These are phyloP conservation scores for Drosophila birchii DNA, from an alignment of 2,888 invertebrate genomes.

Conservation along the genomic window DNA sequence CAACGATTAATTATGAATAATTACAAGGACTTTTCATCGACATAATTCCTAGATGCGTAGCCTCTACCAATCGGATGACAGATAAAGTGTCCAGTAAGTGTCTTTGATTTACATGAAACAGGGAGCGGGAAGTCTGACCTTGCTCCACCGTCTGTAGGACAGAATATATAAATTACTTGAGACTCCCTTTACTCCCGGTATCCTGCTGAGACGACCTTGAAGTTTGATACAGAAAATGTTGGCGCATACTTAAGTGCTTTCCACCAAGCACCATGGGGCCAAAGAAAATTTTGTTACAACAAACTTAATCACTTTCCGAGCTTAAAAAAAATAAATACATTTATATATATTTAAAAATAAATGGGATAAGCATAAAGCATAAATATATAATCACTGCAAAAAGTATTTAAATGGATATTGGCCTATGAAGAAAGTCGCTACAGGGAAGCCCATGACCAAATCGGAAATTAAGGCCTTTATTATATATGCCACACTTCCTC, in stretches of 20 bases:
- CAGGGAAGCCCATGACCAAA: not conserved
- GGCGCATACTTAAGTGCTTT: slow-evolving; percentile 56
- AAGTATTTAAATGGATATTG: not conserved
- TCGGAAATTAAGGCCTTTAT: slow-evolving; percentile 42
- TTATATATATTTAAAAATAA: too few relatives aligned
- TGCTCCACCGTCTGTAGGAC: slow-evolving; percentile 12
- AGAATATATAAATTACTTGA: slow-evolving; percentile 47
- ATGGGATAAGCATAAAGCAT: too few relatives aligned
- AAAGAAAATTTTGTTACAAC: not conserved
- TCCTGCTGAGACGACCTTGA: slow-evolving; percentile 20
- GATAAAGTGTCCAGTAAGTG: slow-evolving; percentile 30
- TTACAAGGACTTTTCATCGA: slow-evolving; percentile 12
- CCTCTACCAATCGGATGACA: slow-evolving; percentile 8
- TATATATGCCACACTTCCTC: slow-evolving; percentile 2
- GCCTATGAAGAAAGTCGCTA: too few relatives aligned
- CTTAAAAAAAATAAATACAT: not conserved
- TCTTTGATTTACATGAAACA: slow-evolving; percentile 38
- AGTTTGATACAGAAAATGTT: slow-evolving; percentile 45
- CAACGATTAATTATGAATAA: slow-evolving; percentile 2
- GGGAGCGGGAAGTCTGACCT: slow-evolving; percentile 11
- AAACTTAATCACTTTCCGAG: not conserved
- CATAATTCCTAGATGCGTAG: not conserved
- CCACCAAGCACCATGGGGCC: slow-evolving; percentile 41
- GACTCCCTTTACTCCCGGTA: not conserved
- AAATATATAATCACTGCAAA: not conserved